Evolutionary conservation across 2,113 vertebrate species (phyloP).

Genomic region (Kobus ellipsiprymnus): DNA sequence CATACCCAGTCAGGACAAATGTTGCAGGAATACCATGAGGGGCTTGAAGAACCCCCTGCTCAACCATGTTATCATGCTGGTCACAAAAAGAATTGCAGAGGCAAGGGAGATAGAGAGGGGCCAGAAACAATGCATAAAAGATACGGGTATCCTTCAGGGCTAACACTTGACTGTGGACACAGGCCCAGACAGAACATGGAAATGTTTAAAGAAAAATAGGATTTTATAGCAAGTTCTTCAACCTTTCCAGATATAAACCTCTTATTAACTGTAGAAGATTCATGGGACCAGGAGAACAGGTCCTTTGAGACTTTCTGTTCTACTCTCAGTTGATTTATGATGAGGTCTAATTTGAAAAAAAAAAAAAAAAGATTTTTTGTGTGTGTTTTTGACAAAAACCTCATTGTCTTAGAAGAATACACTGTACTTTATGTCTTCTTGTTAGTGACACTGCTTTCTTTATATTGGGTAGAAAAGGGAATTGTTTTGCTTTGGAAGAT

Average conservation of each 20-base stretch:
- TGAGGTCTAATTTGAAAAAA: neutral
- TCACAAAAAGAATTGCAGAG: neutral
- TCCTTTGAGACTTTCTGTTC: neutral
- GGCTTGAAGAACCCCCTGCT: neutral
- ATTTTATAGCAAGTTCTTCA: neutral
- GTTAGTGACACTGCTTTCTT: constrained; percentile 11
- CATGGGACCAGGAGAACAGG: neutral
- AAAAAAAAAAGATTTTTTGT: neutral
- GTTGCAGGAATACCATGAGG: neutral
- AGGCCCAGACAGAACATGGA: neutral
- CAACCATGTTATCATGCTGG: neutral
- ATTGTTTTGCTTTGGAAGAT: constrained; percentile 13
- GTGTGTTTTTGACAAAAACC: neutral
- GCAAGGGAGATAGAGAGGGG: neutral
- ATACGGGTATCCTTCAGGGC: neutral
- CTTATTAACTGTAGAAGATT: constrained; percentile 10
- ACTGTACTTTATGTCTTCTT: constrained; percentile 2
- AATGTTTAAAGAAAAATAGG: neutral
- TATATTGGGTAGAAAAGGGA: neutral
- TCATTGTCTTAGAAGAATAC: constrained; percentile 11
- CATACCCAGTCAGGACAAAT: neutral
- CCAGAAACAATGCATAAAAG: neutral
- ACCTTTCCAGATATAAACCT: neutral
- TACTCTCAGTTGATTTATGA: constrained; percentile 1
- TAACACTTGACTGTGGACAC: neutral